Base-by-base conservation (phyloP, 2,113 vertebrate species). In the Anas platyrhynchos region DNA sequence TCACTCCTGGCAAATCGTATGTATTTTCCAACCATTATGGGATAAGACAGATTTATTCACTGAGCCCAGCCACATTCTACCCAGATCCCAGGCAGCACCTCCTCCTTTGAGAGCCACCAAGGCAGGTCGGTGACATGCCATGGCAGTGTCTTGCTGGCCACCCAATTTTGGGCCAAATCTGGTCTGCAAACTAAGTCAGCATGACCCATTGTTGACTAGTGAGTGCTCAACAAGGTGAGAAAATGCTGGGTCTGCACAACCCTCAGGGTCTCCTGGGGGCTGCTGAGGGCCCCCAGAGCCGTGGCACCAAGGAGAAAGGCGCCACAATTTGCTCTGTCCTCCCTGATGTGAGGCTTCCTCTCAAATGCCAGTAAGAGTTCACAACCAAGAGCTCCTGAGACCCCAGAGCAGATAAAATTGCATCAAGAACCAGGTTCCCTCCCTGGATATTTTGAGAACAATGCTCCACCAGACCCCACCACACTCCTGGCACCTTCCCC, bases 191-290 rank as follows among this genome's bases (percentile, higher is more conserved):
- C 27, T 29, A 44, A n/a, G 13, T 14, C 21, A 58, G 8, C 41
- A 12, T 63, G 18, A 14, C 46, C 21, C 38, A 6, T 16, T 16
- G 32, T 38, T 66, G 44, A 16, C 46, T 15, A 13, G 8, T 26
- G 22, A 52, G 54, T 38, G 31, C 27, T 29, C 44, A n/a, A 16
- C 14, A 10, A 34, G 14, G 17, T 17, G 41, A 55, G n/a, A 67
- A n/a, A 78, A 68, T 1, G 0, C 1, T 9, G 32, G 8, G 13
- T 63, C 36, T 62, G 20, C 34, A n/a, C 27, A 63, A 7, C 11
- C 27, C 32, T 13, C 34, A 43, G 44, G 38, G 79, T 8, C 27
- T 69, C 26, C 16, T 7, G 32, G 36, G 34, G 13, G 17, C 20
- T 18, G 16, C 52, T 46, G 61, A 58, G 25, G 32, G 43, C 38